A percentile compares a stretch with the other conserved stretches of the same genome.
Conservation (phyloP, 2,797 vertebrate species). For the Florisuga fusca region DNA sequence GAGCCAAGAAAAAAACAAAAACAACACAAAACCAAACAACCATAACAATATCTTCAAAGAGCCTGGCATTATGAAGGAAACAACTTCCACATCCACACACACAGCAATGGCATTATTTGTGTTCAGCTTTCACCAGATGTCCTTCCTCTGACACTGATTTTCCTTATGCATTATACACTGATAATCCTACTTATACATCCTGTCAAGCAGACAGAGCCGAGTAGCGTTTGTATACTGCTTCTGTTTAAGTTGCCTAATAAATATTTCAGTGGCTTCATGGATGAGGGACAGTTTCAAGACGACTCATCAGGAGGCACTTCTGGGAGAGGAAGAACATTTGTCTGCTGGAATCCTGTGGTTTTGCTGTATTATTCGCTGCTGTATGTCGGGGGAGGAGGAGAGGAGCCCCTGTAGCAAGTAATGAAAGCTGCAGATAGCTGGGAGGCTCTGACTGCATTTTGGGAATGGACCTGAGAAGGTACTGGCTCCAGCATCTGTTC, state of each 20-base stretch:
- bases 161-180: not conserved
- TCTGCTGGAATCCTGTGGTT: not conserved
- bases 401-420: not conserved
- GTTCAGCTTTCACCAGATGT: not conserved
- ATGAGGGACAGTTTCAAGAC: not conserved
- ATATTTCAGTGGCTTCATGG: not conserved
- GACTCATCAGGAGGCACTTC: not conserved
- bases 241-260: conserved; percentile 36
- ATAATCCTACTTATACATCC: conserved; percentile 23
- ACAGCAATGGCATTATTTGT: not conserved
- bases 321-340: conserved; percentile 4
- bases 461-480: accelerated
- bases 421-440: not conserved
- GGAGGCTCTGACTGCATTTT: not conserved
- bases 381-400: not conserved
- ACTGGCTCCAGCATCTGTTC: accelerated
- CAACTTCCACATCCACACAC: not conserved
- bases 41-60: not conserved
- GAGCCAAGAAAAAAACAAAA: conserved; percentile 13
- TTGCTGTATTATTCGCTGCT: not conserved
- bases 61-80: not conserved
- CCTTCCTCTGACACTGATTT: conserved; percentile 25
- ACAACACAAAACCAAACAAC: not conserved
- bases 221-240: not conserved
- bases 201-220: not conserved